These are phyloP conservation scores for Nebria brevicollis DNA, from an alignment of 2,888 invertebrate species.

Conservation along the genomic window DNA sequence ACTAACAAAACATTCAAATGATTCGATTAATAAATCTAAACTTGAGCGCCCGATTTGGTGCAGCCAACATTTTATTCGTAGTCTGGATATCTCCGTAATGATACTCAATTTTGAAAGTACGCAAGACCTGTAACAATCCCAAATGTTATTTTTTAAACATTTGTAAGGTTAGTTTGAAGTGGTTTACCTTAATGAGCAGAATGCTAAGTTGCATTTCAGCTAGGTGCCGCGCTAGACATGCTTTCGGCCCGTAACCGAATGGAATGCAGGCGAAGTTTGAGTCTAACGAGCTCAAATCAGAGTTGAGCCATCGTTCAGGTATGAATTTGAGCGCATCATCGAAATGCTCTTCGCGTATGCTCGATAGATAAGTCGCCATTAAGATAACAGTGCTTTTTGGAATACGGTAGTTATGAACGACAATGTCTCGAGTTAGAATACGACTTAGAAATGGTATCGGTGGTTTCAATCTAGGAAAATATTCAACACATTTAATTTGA, in stretches of 20 bases:
- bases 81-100: conserved; percentile 73
- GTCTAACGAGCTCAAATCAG: conserved; percentile 55
- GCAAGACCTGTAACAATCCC: conserved; percentile 65
- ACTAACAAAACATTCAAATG: conserved; percentile 11
- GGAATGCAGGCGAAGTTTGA: conserved; percentile 70
- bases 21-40: conserved; percentile 72
- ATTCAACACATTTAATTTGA: conserved; percentile 25
- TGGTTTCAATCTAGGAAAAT: conserved; percentile 67
- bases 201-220: conserved; percentile 71
- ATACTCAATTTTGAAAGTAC: conserved; percentile 73
- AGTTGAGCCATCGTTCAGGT: conserved; percentile 72
- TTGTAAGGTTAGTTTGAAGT: neutral
- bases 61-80: conserved; percentile 68
- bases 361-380: conserved; percentile 72
- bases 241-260: conserved; percentile 72
- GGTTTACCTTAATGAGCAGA: conserved; percentile 67
- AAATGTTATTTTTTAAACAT: neutral
- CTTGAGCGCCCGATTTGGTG: conserved; percentile 70
- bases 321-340: conserved; percentile 71
- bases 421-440: conserved; percentile 69
- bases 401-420: conserved; percentile 70
- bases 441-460: conserved; percentile 73
- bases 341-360: conserved; percentile 71
- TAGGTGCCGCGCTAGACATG: conserved; percentile 71
- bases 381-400: conserved; percentile 71